Conservation (phyloP, 2,888 invertebrate species). For the Folsomia candida region DNA sequence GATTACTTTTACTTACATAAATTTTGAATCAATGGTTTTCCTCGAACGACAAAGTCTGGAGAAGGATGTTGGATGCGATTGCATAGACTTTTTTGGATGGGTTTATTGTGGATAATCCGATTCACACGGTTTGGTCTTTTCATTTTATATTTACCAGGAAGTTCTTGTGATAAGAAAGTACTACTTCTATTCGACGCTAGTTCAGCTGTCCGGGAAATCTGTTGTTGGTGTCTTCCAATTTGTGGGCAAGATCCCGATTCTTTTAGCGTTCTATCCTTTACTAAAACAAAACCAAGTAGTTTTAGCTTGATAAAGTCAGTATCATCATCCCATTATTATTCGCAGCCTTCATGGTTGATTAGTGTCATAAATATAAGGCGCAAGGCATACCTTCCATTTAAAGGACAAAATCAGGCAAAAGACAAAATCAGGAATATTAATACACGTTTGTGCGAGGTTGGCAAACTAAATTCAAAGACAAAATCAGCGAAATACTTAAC, state of each 20-base stretch:
- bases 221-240: neutral
- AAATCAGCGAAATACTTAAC: neutral
- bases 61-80: too few relatives aligned
- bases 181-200: neutral
- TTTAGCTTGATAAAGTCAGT: too few relatives aligned
- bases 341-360: neutral
- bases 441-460: too few relatives aligned
- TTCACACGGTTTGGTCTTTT: neutral
- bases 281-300: slow-evolving; percentile 1
- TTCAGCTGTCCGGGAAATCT: neutral
- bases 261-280: neutral
- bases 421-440: neutral
- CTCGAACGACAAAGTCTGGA: neutral
- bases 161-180: neutral
- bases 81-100: neutral
- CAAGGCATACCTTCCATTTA: neutral
- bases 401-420: slow-evolving; percentile 1
- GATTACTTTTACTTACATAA: neutral
- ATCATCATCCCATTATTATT: too few relatives aligned
- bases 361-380: neutral
- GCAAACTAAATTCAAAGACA: neutral
- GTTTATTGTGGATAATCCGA: neutral
- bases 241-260: slow-evolving; percentile 3
- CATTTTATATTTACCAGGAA: too few relatives aligned
- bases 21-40: neutral